Base-by-base conservation (phyloP, 1,140 invertebrate genomes). In the Patella vulgata region DNA sequence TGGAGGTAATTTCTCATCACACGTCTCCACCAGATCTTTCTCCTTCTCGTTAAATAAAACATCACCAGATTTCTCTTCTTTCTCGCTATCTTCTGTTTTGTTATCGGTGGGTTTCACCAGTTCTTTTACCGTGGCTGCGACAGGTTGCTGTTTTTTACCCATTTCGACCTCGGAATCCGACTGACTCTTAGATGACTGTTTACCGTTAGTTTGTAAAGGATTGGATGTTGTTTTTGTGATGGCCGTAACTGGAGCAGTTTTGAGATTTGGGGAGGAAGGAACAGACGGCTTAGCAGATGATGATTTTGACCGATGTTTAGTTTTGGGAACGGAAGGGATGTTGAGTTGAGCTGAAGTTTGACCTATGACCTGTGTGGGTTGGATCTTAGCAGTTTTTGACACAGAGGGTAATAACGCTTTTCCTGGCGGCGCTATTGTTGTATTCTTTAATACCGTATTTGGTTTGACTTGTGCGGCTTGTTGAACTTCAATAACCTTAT, bases 101-200 rank as follows among this genome's bases (percentile, higher is more conserved):
- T 51, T 59, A 40, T 23, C 53, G n/a, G 4, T 43, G 14, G 39
- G 56, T 44, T 11, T 66, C 51, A 21, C 69, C 66, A 52, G 62
- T 63, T 27, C 25, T 60, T 59, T 67, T 19, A 39, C 56, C 5
- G 46, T 50, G 23, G 48, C 23, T 23, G 63, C 39, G 17, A 42
- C n/a, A 5, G 39, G 5, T 28, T 30, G 17, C 27, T 46, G 57
- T 59, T 70, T 71, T 53, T 74, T 75, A 2, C 59, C 59, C 31
- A 61, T 61, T 51, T 76, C 73, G 19, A 68, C 55, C 58, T 78
- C 75, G 8, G 73, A 70, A 58, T 77, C 78, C 33, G 75, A 73
- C 53, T 73, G 70, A 50, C 67, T 76, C 59, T 73, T 75, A 11
- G 51, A 27, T 44, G 63, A 68, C 57, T 53, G 52, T 46, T 57